Base-by-base conservation (phyloP, 2,888 invertebrate genomes). In the Chaetoderma sp. region DNA sequence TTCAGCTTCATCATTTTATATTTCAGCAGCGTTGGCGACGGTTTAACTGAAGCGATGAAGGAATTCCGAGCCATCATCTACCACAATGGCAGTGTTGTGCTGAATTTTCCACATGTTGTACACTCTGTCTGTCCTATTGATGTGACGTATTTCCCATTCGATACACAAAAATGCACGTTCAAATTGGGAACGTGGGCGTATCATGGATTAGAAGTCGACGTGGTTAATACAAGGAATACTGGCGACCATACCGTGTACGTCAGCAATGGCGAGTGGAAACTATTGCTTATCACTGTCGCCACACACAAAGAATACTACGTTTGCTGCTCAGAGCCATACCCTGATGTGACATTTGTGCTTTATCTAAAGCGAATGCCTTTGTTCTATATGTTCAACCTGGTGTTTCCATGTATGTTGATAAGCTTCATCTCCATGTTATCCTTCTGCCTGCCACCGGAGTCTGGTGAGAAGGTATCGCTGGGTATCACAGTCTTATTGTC, bases 131-230 rank as follows among this genome's bases (percentile, higher is more conserved):
- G 83, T 65, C 70, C 74, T 13, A 74, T 83, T 1, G 77, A 81
- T 62, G 78, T 82, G 6, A 66, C 71, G 44, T 79, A 79, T 65
- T 82, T 82, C 61, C 82, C 82, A 0, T 82, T 97, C 89, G 98
- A 98, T 88, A 96, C 96, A 88, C 98, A 98, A 89, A 92, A 93
- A 81, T 98, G 98, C 89, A 94, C 95, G 87, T 94, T 98, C 93
- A 95, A 97, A 89, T 98, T 98, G 87, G 98, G 98, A 84, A 96
- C 97, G 87, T 98, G 98, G 98, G 97, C 97, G 77, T 97, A 77
- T 47, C 65, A 65, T 36, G 73, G 73, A 0, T 32, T 36, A 4
- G 66, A 72, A n/a, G 32, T 78, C 4, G 67, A 76, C 55, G 47
- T 76, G 13, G 36, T 52, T 0, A 67, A 64, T 27, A 27, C 32